A percentile compares a stretch with the other conserved stretches of the same genome.
Evolutionary conservation across 2,113 vertebrate genomes (phyloP).

Genomic region (Chaetodon auriga): DNA sequence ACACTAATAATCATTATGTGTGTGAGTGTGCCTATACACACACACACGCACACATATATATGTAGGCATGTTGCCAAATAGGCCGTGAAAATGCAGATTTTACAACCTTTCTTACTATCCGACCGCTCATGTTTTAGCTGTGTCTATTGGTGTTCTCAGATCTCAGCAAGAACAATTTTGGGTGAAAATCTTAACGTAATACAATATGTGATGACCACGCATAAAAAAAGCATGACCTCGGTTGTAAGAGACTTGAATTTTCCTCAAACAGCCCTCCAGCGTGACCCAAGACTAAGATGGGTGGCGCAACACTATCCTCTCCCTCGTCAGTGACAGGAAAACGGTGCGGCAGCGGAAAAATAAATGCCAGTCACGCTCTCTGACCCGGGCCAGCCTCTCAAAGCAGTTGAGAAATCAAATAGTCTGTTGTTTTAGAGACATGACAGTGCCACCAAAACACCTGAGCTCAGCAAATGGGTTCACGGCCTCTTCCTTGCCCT

Average conservation of each 20-base stretch:
- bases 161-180: no score
- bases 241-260: not conserved
- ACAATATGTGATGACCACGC: not conserved
- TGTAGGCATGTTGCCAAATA: no score
- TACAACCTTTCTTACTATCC: not conserved
- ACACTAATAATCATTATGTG: no score
- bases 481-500: conserved; percentile 33
- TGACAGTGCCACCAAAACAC: conserved; percentile 65
- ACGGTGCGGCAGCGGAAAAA: not conserved
- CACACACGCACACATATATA: no score
- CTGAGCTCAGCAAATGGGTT: conserved; percentile 73
- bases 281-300: not conserved
- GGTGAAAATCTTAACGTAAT: not conserved
- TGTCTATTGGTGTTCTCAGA: not conserved
- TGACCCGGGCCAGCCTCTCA: conserved; percentile 22
- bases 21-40: no score
- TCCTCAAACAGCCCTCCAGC: not conserved
- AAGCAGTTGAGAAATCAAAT: conserved; percentile 59
- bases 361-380: conserved; percentile 45
- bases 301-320: not conserved
- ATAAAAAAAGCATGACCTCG: not conserved
- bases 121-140: not conserved
- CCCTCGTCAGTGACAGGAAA: not conserved
- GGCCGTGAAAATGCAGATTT: not conserved
- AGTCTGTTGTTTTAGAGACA: conserved; percentile 64